phyloP scores from a whole-genome alignment of 2,888 invertebrate genomes.

The Mythimna pallens region DNA sequence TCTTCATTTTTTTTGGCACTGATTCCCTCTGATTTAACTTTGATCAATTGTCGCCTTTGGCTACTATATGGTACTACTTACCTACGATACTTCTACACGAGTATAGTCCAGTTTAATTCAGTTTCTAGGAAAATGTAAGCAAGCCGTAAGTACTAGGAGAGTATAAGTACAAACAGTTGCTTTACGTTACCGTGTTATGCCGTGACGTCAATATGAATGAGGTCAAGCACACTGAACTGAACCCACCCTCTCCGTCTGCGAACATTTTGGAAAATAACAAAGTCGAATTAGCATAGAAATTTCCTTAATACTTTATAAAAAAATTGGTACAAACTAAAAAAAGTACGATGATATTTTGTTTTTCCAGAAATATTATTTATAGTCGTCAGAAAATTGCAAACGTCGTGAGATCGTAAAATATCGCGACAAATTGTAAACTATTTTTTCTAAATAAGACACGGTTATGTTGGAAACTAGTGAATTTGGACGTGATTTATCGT shows the following conservation, averaged over 20 bases:
- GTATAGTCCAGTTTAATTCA: not conserved
- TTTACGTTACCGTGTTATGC: conserved; percentile 7
- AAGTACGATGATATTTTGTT: no score
- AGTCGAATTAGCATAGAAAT: not conserved
- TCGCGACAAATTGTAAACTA: no score
- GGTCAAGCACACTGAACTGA: conserved; percentile 38
- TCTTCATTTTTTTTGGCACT: no score
- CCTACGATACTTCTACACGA: not conserved
- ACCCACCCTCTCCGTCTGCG: conserved; percentile 29
- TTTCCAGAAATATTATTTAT: no score
- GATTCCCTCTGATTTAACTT: not conserved
- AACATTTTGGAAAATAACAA: conserved; percentile 13
- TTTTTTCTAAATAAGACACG: no score
- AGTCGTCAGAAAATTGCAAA: no score
- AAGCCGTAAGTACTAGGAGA: conserved; percentile 26
- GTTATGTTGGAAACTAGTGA: no score
- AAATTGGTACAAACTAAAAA: not conserved
- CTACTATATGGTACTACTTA: not conserved
- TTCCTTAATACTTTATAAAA: not conserved
- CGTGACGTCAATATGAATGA: conserved; percentile 49
- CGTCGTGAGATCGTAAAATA: no score
- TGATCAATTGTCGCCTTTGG: not conserved
- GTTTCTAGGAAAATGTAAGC: conserved; percentile 10
- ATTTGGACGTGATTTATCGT: no score
- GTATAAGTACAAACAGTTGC: conserved; percentile 24